Evolutionary conservation across 2,113 vertebrate genomes (phyloP).

Genomic region (Mugil cephalus): DNA sequence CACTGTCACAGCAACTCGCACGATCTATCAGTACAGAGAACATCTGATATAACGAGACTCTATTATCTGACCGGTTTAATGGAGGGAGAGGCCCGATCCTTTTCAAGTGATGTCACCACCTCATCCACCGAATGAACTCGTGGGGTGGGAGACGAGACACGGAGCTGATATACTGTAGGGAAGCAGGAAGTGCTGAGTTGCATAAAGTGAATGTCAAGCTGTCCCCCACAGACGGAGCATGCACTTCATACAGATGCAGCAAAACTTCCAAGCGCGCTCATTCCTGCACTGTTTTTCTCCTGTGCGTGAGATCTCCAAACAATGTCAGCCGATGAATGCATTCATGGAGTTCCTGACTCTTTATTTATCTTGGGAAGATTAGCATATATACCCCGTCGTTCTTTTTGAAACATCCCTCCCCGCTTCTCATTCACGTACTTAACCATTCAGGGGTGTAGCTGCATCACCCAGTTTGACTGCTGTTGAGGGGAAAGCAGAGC

Average conservation of each 20-base stretch:
- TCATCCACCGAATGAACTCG: constrained; percentile 23
- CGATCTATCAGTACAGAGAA: constrained; percentile 10
- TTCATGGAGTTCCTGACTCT: constrained; percentile 28
- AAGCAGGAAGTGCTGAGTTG: constrained; percentile 61
- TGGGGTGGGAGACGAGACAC: not conserved
- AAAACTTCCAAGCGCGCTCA: constrained; percentile 28
- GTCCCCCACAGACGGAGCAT: constrained; percentile 46
- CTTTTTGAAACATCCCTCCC: not conserved
- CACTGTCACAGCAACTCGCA: constrained; percentile 26
- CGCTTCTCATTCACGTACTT: constrained; percentile 5
- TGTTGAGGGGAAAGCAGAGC: constrained; percentile 7
- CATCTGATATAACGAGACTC: constrained; percentile 32
- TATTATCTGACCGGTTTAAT: constrained; percentile 35
- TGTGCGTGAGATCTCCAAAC: constrained; percentile 32
- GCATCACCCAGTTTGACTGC: constrained; percentile 8
- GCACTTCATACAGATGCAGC: constrained; percentile 26
- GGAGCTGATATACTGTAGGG: constrained; percentile 32
- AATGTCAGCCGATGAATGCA: constrained; percentile 22
- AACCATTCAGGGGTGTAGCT: constrained; percentile 14
- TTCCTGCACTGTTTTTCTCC: constrained; percentile 27
- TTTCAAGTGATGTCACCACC: constrained; percentile 53
- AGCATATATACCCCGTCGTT: not conserved
- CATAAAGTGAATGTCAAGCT: constrained; percentile 50
- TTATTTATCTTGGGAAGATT: constrained; percentile 31
- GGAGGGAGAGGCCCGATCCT: constrained; percentile 19